A percentile compares a stretch with the other conserved stretches of the same genome.
Evolutionary conservation across 2,888 invertebrate genomes (phyloP).

Genomic region (Pandemis corylana): DNA sequence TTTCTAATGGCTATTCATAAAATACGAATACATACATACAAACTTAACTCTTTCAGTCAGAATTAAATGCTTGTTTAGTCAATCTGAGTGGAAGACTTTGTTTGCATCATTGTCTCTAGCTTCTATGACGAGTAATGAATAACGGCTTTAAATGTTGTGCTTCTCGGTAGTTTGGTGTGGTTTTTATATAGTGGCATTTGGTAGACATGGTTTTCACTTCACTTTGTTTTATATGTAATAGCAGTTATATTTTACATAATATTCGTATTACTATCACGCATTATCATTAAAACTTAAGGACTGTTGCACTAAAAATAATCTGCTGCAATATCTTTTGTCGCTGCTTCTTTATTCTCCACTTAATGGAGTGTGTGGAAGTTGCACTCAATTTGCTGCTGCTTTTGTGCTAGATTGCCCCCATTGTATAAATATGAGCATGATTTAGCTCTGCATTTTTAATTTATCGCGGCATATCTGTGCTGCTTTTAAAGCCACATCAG

Average conservation of each 20-base stretch:
- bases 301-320: constrained; percentile 10
- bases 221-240: neutral
- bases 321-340: constrained; percentile 23
- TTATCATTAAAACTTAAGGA: constrained; percentile 9
- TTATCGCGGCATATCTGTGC: constrained; percentile 13
- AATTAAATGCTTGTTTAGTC: neutral
- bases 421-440: constrained; percentile 31
- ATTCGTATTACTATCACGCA: neutral
- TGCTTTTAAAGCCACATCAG: constrained; percentile 3
- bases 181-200: neutral
- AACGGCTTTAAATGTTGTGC: neutral
- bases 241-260: neutral
- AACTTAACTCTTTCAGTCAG: neutral
- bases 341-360: constrained; percentile 28
- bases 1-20: neutral
- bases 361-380: constrained; percentile 20
- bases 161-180: neutral
- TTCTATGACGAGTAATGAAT: constrained; percentile 1
- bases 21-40: neutral
- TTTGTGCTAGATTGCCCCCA: constrained; percentile 26
- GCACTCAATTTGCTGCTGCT: constrained; percentile 26
- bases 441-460: constrained; percentile 10
- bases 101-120: neutral
- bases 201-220: neutral
- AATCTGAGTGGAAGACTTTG: neutral